Evolutionary conservation across 2,797 vertebrate species (phyloP).

Genomic region (Austrolebias charrua): DNA sequence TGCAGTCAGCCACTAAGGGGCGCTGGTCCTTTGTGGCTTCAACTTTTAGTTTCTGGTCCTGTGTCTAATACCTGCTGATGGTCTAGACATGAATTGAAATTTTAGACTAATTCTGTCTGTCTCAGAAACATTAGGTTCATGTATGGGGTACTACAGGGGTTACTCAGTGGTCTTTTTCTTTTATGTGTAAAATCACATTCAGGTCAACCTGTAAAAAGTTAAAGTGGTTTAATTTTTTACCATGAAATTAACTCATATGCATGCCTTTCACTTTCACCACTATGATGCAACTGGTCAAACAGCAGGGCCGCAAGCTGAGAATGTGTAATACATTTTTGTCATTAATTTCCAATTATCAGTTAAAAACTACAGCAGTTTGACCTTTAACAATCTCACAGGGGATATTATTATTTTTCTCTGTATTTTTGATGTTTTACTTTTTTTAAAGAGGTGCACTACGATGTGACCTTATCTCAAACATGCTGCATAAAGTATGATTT

Average conservation of each 20-base stretch:
- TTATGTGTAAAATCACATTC: neutral
- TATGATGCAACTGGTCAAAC: no score
- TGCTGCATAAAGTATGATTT: no score
- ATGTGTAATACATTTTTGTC: no score
- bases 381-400: neutral
- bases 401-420: neutral
- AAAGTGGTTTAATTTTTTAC: neutral
- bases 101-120: neutral
- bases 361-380: no score
- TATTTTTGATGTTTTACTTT: neutral
- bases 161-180: neutral
- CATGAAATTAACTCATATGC: neutral
- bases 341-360: no score
- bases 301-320: no score
- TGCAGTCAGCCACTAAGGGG: no score
- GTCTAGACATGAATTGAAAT: neutral
- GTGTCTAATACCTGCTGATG: neutral
- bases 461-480: no score
- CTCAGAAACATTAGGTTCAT: neutral
- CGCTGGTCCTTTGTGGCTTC: no score
- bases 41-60: no score
- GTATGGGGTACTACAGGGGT: constrained; percentile 12
- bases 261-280: no score
- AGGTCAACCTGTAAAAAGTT: neutral
- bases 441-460: neutral